phyloP scores from a whole-genome alignment of 2,888 invertebrate species.

The Invenusta paracnida region DNA sequence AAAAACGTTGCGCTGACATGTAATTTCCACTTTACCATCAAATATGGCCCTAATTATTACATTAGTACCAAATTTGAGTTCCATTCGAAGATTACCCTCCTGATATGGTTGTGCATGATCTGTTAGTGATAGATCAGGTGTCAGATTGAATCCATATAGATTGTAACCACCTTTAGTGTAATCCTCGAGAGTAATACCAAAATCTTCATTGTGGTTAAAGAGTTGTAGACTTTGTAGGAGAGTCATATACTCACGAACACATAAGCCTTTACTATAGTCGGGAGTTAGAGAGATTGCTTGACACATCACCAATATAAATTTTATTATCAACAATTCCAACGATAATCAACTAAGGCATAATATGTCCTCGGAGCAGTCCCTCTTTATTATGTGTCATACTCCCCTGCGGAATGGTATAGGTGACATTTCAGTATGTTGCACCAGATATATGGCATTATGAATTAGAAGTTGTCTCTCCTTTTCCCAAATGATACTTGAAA shows the following conservation, averaged over 20 bases:
- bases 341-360: slow-evolving; percentile 19
- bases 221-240: slow-evolving; percentile 2
- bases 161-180: background rate
- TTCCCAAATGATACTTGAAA: background rate
- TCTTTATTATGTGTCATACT: background rate
- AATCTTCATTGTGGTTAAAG: slow-evolving; percentile 17
- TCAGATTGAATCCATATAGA: background rate
- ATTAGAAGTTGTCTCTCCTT: slow-evolving; percentile 6
- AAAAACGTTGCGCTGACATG: background rate
- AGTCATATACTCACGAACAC: background rate
- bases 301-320: background rate
- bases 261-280: background rate
- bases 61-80: background rate
- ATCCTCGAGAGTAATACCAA: background rate
- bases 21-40: background rate
- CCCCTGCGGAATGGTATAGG: background rate
- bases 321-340: slow-evolving; percentile 29
- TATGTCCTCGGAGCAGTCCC: background rate
- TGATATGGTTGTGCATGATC: background rate
- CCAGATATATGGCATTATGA: background rate
- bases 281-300: slow-evolving; percentile 10
- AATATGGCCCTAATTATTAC: background rate
- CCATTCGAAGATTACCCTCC: slow-evolving; percentile 1
- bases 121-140: background rate
- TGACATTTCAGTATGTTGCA: slow-evolving; percentile 7